These are phyloP conservation scores for Tauraco erythrolophus DNA, from an alignment of 2,113 vertebrate genomes.

Conservation along the genomic window DNA sequence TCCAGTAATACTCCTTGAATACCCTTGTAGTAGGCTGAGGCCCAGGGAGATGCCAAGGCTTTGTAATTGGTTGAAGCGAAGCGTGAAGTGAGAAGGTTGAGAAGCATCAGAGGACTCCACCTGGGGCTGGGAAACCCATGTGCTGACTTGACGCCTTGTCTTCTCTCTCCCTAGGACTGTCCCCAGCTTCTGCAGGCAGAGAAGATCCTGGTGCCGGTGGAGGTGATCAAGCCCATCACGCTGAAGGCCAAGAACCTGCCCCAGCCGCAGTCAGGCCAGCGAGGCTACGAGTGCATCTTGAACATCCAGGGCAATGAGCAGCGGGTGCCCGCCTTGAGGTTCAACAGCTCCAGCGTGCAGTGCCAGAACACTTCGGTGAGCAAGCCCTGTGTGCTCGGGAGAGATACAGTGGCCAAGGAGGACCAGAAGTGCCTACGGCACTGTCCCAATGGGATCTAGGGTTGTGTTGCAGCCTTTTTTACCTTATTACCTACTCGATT, in stretches of 20 bases:
- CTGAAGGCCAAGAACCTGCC: slow-evolving; percentile 96
- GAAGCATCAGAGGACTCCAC: background rate
- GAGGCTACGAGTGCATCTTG: slow-evolving; percentile 94
- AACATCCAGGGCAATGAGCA: slow-evolving; percentile 92
- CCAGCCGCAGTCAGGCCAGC: slow-evolving; percentile 96
- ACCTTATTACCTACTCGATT: accelerated
- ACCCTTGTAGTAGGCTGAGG: background rate
- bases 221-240: slow-evolving; percentile 95
- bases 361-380: slow-evolving; percentile 99
- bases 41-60: background rate
- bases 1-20: background rate
- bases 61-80: background rate
- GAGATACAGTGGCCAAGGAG: background rate
- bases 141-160: accelerated
- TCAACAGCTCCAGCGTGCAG: slow-evolving; percentile 98
- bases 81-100: background rate
- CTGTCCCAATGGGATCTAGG: background rate
- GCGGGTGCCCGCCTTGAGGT: slow-evolving; percentile 92
- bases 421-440: background rate
- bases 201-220: slow-evolving; percentile 94
- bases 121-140: background rate
- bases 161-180: slow-evolving; percentile 81
- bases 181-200: slow-evolving; percentile 92
- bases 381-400: accelerated
- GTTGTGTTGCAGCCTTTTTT: background rate